Conservation (phyloP, 1,140 invertebrate species). For the Psilanteris sp. region DNA sequence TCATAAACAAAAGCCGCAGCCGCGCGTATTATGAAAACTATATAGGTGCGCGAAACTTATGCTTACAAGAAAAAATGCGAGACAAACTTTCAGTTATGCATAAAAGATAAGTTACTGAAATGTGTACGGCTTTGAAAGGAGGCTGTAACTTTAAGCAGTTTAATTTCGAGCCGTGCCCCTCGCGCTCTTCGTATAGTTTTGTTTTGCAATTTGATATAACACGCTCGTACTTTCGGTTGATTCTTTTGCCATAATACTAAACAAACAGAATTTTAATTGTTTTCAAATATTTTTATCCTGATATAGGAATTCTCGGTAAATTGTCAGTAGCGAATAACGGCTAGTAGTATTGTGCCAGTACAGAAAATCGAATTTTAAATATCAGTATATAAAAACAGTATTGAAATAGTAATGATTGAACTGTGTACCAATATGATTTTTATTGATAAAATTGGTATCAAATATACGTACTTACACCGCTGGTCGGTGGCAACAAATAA, state of each 20-base stretch:
- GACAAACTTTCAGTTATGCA: constrained; percentile 50
- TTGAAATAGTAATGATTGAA: too few relatives aligned
- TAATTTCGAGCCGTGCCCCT: constrained; percentile 27
- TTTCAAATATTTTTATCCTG: too few relatives aligned
- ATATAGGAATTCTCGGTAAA: too few relatives aligned
- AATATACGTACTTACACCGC: too few relatives aligned
- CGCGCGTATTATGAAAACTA: constrained; percentile 48
- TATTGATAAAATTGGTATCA: too few relatives aligned
- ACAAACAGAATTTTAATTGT: constrained; percentile 32
- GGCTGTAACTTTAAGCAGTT: constrained; percentile 44
- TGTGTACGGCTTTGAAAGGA: constrained; percentile 40
- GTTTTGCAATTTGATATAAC: constrained; percentile 38
- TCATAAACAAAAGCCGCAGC: constrained; percentile 52
- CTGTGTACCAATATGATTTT: too few relatives aligned
- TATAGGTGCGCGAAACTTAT: constrained; percentile 47
- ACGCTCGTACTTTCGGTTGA: constrained; percentile 5
- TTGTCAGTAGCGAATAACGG: too few relatives aligned
- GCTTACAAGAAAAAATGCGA: constrained; percentile 45
- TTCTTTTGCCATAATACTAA: constrained; percentile 15
- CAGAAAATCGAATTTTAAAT: too few relatives aligned
- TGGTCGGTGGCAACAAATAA: too few relatives aligned
- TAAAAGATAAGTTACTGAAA: constrained; percentile 56
- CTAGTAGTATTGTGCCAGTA: too few relatives aligned
- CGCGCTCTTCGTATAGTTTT: constrained; percentile 4
- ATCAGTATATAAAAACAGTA: too few relatives aligned